phyloP scores from a whole-genome alignment of 2,113 vertebrate genomes.

The Mohoua ochrocephala region DNA sequence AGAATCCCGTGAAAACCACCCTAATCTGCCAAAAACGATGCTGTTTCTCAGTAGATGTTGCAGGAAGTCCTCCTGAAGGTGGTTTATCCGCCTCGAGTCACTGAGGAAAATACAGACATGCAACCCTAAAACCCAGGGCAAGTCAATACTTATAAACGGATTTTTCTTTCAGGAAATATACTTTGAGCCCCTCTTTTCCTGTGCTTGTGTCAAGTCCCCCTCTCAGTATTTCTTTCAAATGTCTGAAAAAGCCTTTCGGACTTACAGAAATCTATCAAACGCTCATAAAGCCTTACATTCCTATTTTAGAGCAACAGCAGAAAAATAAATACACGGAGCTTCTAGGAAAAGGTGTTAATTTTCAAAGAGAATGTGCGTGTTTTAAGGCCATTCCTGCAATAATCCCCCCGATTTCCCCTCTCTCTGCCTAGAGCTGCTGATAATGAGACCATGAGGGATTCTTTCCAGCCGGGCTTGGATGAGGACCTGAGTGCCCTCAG shows the following conservation, averaged over 20 bases:
- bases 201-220: neutral
- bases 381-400: neutral
- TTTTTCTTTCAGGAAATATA: neutral
- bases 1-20: neutral
- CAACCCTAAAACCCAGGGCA: neutral
- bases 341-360: neutral
- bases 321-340: neutral
- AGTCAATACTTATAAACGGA: neutral
- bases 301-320: neutral
- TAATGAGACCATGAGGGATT: constrained; percentile 52
- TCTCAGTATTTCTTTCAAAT: neutral
- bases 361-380: neutral
- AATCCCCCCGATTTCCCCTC: neutral
- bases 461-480: neutral
- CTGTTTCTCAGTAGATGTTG: neutral
- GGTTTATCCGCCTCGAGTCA: neutral
- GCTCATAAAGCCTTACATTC: neutral
- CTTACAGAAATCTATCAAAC: neutral
- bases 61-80: neutral
- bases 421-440: neutral
- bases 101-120: neutral
- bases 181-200: neutral
- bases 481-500: neutral
- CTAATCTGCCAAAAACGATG: neutral
- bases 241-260: neutral